A percentile compares a stretch with the other conserved stretches of the same genome.
Evolutionary conservation across 2,797 vertebrate species (phyloP).

Genomic region (Artibeus lituratus): DNA sequence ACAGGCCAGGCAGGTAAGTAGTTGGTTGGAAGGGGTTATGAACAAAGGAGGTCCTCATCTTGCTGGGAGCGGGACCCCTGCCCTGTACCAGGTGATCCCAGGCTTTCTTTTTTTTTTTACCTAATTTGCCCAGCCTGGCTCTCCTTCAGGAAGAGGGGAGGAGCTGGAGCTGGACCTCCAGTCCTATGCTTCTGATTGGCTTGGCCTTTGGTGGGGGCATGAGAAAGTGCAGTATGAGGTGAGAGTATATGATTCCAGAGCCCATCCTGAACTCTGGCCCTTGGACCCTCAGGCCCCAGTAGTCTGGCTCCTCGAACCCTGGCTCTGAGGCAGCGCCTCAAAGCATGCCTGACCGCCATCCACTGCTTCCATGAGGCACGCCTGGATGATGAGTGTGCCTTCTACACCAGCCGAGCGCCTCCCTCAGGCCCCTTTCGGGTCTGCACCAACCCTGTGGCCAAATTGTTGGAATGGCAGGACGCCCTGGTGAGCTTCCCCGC

Average conservation of each 20-base stretch:
- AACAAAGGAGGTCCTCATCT: background rate
- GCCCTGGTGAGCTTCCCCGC: conserved; percentile 71
- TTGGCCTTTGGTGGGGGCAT: background rate
- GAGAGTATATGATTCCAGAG: background rate
- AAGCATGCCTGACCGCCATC: conserved; percentile 60
- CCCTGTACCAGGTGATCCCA: background rate
- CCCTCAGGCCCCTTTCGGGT: conserved; percentile 14
- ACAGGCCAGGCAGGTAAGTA: conserved; percentile 65
- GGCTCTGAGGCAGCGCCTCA: conserved; percentile 73
- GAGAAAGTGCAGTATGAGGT: background rate
- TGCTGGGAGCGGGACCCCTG: background rate
- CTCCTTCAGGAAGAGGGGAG: background rate
- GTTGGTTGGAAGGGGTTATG: background rate
- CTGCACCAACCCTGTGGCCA: conserved; percentile 78
- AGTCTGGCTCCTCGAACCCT: conserved; percentile 43
- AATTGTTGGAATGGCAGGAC: conserved; percentile 74
- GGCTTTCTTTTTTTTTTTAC: background rate
- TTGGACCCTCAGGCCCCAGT: conserved; percentile 39
- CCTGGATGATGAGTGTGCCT: conserved; percentile 81
- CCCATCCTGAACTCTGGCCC: background rate
- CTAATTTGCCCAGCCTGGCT: background rate
- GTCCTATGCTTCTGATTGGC: background rate
- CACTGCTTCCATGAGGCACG: conserved; percentile 73
- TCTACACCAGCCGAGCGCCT: conserved; percentile 72
- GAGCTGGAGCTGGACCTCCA: background rate